phyloP scores from a whole-genome alignment of 23 tunicate species.

The Styela clava region DNA sequence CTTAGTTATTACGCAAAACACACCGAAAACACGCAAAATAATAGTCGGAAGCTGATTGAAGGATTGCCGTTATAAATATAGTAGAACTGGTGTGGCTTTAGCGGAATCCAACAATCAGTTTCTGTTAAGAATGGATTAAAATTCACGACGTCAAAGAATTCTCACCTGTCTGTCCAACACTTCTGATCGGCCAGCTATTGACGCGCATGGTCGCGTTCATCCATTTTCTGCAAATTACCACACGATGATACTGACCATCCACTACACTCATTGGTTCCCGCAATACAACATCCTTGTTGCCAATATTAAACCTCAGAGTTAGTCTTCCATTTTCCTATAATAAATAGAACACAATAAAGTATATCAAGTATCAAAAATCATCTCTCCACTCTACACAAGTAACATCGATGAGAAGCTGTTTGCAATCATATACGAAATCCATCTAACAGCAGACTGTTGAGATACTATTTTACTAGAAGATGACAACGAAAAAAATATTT shows the following conservation, averaged over 20 bases:
- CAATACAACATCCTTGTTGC: conserved; percentile 40
- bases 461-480: no score
- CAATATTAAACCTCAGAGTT: conserved; percentile 74
- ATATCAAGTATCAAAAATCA: no score
- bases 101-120: neutral
- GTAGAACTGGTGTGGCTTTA: no score
- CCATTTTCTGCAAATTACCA: conserved; percentile 43
- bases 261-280: conserved; percentile 45
- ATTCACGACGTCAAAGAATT: neutral
- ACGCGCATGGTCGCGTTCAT: conserved; percentile 91
- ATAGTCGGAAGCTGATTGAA: neutral
- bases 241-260: conserved; percentile 75
- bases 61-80: no score
- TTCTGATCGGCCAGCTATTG: conserved; percentile 55
- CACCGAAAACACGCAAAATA: neutral
- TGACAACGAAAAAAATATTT: no score
- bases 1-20: conserved; percentile 6
- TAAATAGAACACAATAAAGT: no score
- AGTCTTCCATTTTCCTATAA: conserved; percentile 62
- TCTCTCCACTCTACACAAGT: no score
- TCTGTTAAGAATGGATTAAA: neutral
- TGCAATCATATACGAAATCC: no score
- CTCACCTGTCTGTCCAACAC: conserved; percentile 31
- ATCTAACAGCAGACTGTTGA: no score
- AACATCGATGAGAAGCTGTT: no score